phyloP scores from a whole-genome alignment of 2,888 invertebrate species.

The Drosophila subquinaria region DNA sequence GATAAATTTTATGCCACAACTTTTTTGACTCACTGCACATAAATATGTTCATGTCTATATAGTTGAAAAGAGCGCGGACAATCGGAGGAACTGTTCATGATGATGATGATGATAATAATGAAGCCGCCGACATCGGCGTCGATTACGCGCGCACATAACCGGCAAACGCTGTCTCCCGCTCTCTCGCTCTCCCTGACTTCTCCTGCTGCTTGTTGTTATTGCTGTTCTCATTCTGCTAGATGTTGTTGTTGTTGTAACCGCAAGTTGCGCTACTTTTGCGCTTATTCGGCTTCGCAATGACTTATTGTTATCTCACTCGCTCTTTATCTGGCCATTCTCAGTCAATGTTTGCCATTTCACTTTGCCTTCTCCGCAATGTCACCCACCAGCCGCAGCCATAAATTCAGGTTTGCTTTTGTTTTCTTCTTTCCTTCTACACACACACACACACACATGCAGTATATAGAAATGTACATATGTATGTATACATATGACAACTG shows the following conservation, averaged over 20 bases:
- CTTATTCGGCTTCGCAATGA: constrained; percentile 71
- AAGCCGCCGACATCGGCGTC: constrained; percentile 37
- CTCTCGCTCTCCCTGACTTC: not conserved
- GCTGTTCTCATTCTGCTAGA: constrained; percentile 23
- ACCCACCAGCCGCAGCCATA: constrained; percentile 55
- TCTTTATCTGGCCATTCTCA: constrained; percentile 19
- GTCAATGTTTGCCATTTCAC: constrained; percentile 49
- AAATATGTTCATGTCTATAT: not conserved
- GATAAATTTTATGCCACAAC: not conserved
- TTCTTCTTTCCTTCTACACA: constrained; percentile 42
- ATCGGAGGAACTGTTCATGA: constrained; percentile 1
- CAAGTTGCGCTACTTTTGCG: constrained; percentile 79
- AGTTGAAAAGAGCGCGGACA: constrained; percentile 6
- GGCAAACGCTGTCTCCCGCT: constrained; percentile 43
- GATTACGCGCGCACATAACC: constrained; percentile 69
- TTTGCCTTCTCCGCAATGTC: constrained; percentile 60
- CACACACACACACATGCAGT: not conserved
- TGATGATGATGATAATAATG: constrained; percentile 32
- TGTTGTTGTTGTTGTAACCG: constrained; percentile 50
- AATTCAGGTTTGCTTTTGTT: constrained; percentile 70
- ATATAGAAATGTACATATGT: not conserved
- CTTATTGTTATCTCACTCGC: constrained; percentile 40
- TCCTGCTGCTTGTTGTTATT: constrained; percentile 32
- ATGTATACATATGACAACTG: constrained; percentile 34
- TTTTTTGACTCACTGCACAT: not conserved